Base-by-base conservation (phyloP, 2,797 vertebrate species). In the Limosa lapponica region DNA sequence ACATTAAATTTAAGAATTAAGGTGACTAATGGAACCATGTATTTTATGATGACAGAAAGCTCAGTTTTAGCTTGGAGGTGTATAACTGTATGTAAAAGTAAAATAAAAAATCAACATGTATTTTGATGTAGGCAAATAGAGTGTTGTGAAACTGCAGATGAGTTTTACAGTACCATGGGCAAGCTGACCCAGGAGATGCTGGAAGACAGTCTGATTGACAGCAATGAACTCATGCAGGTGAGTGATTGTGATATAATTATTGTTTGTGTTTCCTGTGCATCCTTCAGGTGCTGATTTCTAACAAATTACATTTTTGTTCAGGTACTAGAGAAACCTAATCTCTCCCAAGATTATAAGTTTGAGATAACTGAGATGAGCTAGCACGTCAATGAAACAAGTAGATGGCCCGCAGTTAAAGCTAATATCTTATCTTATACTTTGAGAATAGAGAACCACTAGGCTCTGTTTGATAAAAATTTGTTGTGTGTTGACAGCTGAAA, bases 141-240 rank as follows among this genome's bases (percentile, higher is more conserved):
- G 66, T 98, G 98, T 81, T 99, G 99, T 93, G 99, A 99, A 97
- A 99, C 98, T 48, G 99, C 99, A 4, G 99, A 99, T 91, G 99
- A 99, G 80, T 99, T 99, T 93, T 99, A 99, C 95, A 99, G 99
- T 97, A 99, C 98, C 24, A 99, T 99, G 99, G 99, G 99, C 15
- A 98, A 98, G 78, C 98, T 99, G 52, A 99, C 99, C 16, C 99
- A 99, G 98, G 99, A 99, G 97, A 99, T 99, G 99, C 98, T 99
- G 78, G 99, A 99, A 95, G 98, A 98, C 65, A 98, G 97, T 94
- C 98, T 99, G 70, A 98, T 99, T 41, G 98, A 99, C 72, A 99
- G 99, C 71, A 97, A 99, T n/a, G 99, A 99, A 28, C 99, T 99
- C 93, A 99, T 99, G 99, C 99, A 99, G 98, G 99, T 99, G 73